These are phyloP conservation scores for Scomber japonicus DNA, from an alignment of 2,113 vertebrate species.

Conservation along the genomic window DNA sequence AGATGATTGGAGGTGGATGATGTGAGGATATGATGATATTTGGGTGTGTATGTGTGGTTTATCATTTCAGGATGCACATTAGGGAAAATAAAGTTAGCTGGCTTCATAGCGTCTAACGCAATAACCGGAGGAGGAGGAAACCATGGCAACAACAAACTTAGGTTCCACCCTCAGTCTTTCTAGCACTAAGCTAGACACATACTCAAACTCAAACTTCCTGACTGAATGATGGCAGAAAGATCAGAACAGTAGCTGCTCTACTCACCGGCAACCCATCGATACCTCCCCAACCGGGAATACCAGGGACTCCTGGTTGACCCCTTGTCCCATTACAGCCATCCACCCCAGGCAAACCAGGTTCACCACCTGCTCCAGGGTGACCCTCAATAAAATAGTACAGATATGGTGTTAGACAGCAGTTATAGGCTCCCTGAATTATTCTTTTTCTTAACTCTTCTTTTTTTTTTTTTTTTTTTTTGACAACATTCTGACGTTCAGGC, in stretches of 20 bases:
- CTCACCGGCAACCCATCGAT: constrained; percentile 76
- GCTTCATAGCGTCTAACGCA: too few relatives aligned
- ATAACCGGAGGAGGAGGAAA: too few relatives aligned
- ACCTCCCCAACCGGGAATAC: constrained; percentile 58
- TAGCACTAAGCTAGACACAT: too few relatives aligned
- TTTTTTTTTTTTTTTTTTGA: neutral
- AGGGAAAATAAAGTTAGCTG: too few relatives aligned
- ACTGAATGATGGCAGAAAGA: constrained; percentile 2
- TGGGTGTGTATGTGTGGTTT: too few relatives aligned
- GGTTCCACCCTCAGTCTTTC: too few relatives aligned
- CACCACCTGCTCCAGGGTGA: constrained; percentile 85
- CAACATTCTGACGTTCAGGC: neutral
- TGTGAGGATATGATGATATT: too few relatives aligned
- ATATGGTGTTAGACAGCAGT: neutral
- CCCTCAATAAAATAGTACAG: constrained; percentile 79
- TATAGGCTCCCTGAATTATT: neutral
- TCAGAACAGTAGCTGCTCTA: constrained; percentile 1
- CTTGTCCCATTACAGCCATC: constrained; percentile 85
- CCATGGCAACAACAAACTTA: too few relatives aligned
- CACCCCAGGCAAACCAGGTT: constrained; percentile 80
- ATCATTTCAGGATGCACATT: too few relatives aligned
- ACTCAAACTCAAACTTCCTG: neutral
- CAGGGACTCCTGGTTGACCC: constrained; percentile 78
- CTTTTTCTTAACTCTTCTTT: too few relatives aligned
- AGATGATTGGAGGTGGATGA: too few relatives aligned